These are phyloP conservation scores for Drosophila birchii DNA, from an alignment of 2,888 invertebrate species.

Conservation along the genomic window DNA sequence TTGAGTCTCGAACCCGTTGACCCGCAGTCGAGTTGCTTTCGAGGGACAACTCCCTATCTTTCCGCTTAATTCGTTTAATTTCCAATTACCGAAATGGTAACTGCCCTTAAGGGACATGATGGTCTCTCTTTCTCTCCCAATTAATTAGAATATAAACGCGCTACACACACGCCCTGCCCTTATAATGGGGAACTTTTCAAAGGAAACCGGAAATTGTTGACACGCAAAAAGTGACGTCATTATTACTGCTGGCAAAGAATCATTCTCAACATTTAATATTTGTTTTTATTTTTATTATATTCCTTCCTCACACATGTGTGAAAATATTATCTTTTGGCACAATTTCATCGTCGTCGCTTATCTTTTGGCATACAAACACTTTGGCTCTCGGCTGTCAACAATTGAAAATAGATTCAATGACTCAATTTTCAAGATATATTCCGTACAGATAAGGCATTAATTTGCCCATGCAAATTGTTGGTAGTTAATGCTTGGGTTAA, in stretches of 20 bases:
- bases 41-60: conserved; percentile 34
- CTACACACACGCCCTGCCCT: conserved; percentile 22
- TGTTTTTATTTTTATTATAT: conserved; percentile 16
- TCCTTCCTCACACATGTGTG: background rate
- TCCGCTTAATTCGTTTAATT: conserved; percentile 70
- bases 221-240: conserved; percentile 49
- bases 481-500: background rate
- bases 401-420: conserved; percentile 47
- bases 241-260: conserved; percentile 9
- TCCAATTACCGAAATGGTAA: conserved; percentile 52
- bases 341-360: conserved; percentile 46
- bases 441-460: conserved; percentile 10
- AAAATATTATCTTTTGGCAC: conserved; percentile 65
- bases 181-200: conserved; percentile 10
- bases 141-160: conserved; percentile 50
- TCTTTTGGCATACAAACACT: conserved; percentile 37
- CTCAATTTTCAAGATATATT: conserved; percentile 34
- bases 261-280: conserved; percentile 13
- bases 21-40: conserved; percentile 44
- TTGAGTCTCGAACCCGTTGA: conserved; percentile 47
- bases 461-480: conserved; percentile 16
- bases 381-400: conserved; percentile 30
- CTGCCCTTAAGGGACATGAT: conserved; percentile 21
- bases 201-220: conserved; percentile 47
- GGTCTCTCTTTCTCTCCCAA: conserved; percentile 36